Evolutionary conservation across 2,888 invertebrate genomes (phyloP).

Genomic region (Cancer borealis): DNA sequence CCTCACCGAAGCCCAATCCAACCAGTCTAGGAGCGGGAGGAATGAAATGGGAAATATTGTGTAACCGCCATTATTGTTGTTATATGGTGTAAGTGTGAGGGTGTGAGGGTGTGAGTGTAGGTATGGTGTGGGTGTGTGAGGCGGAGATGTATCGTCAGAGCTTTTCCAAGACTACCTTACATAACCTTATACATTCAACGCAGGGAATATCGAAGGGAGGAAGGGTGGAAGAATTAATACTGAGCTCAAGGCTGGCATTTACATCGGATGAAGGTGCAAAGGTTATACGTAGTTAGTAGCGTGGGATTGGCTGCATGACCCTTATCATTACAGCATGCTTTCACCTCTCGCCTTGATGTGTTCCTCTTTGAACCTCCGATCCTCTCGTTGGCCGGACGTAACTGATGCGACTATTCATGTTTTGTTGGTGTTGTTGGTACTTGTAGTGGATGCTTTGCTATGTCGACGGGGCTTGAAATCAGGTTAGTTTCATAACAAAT

Average conservation of each 20-base stretch:
- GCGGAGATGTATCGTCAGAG: background rate
- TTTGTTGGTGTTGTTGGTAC: background rate
- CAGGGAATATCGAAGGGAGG: background rate
- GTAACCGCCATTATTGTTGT: background rate
- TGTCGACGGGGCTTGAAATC: background rate
- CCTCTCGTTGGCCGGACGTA: background rate
- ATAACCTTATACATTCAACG: background rate
- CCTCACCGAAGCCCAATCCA: constrained; percentile 43
- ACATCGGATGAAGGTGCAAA: background rate
- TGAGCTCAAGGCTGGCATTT: background rate
- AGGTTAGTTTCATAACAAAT: background rate
- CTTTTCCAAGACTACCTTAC: too few relatives aligned
- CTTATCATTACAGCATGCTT: background rate
- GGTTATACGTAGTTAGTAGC: background rate
- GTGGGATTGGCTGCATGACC: constrained; percentile 4
- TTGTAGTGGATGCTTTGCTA: background rate
- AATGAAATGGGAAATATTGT: background rate
- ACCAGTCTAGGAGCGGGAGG: background rate
- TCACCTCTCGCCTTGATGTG: background rate
- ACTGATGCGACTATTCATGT: background rate
- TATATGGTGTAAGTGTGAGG: background rate
- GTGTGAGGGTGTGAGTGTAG: background rate
- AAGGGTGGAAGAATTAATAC: background rate
- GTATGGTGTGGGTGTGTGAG: background rate
- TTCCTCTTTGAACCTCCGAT: background rate